These are phyloP conservation scores for Noctua janthina DNA, from an alignment of 2,888 invertebrate species.

Conservation along the genomic window DNA sequence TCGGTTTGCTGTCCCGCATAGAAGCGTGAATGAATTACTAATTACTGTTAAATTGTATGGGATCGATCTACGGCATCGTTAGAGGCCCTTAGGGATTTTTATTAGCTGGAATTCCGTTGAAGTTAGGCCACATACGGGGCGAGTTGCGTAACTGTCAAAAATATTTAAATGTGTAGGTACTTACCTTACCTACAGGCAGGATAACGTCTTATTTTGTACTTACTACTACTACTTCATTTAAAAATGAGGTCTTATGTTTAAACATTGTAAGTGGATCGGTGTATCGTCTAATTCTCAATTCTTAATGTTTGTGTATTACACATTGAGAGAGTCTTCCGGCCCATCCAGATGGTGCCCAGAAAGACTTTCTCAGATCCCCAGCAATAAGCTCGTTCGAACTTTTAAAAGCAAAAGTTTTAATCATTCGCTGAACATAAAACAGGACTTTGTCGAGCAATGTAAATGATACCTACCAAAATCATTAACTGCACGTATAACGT, in stretches of 20 bases:
- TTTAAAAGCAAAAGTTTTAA: background rate
- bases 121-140: background rate
- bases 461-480: no score
- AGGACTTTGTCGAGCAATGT: background rate
- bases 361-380: background rate
- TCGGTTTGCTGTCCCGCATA: conserved; percentile 57
- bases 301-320: no score
- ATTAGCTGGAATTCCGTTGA: conserved; percentile 45
- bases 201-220: background rate
- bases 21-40: conserved; percentile 62
- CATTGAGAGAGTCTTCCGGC: background rate
- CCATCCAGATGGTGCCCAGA: background rate
- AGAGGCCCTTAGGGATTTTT: conserved; percentile 56
- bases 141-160: conserved; percentile 36
- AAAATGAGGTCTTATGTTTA: background rate
- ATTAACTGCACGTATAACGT: no score
- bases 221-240: background rate
- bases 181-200: background rate
- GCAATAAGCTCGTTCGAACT: background rate
- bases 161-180: conserved; percentile 12
- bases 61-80: conserved; percentile 53
- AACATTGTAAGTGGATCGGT: background rate
- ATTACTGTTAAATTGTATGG: conserved; percentile 59
- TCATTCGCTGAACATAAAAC: background rate
- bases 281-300: background rate